Conservation (phyloP, 2,888 invertebrate species). For the Masnerella sp. region DNA sequence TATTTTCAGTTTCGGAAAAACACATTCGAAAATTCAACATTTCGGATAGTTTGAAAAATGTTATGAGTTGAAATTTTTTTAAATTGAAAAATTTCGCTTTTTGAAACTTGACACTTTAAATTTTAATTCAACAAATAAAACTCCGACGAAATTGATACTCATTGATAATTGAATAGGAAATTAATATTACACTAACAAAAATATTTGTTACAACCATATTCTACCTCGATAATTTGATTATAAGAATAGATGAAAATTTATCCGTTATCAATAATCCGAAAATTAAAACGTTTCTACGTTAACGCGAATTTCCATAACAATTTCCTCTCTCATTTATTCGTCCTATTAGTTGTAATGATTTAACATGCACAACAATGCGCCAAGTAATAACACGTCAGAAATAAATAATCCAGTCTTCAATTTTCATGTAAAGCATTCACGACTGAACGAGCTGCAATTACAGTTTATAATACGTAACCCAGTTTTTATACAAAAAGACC, state of each 20-base stretch:
- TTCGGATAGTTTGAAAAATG: no score
- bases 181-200: no score
- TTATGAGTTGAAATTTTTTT: no score
- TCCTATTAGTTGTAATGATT: slow-evolving; percentile 13
- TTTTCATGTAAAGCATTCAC: slow-evolving; percentile 12
- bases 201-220: no score
- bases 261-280: neutral
- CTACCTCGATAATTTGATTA: no score
- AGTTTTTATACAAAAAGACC: slow-evolving; percentile 11
- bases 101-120: no score
- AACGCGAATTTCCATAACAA: slow-evolving; percentile 7
- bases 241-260: neutral
- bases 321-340: neutral
- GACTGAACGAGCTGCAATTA: slow-evolving; percentile 13
- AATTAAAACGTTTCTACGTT: neutral
- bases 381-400: slow-evolving; percentile 2
- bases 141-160: no score
- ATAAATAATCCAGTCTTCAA: slow-evolving; percentile 30
- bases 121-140: no score
- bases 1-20: no score
- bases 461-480: slow-evolving; percentile 15
- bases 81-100: no score
- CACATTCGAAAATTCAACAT: no score
- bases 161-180: no score
- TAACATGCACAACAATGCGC: neutral